Base-by-base conservation (phyloP, 2,113 vertebrate species). In the Nyctereutes procyonoides region DNA sequence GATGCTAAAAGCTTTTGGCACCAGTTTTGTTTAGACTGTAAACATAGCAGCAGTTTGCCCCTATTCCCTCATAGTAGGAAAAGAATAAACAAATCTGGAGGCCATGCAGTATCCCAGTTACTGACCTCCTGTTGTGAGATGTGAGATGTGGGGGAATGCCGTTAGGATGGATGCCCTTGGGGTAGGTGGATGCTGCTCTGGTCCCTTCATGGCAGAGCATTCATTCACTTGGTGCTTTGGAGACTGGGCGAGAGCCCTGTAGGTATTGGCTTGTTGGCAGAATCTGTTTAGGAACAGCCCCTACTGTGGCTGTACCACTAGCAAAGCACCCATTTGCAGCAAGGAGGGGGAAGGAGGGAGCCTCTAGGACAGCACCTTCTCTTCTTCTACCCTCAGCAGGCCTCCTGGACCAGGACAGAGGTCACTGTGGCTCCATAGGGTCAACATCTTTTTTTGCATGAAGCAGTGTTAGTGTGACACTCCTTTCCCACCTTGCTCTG, bases 361-460 rank as follows among this genome's bases (percentile, higher is more conserved):
- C 5, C 28, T 77, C 71, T 4, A 13, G 77, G 55, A 35, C 7
- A 14, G 81, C 13, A 0, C 19, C 62, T 35, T 16, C 60, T 32
- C 17, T 14, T 63, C 53, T 15, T 28, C 38, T 16, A 3, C 65
- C 24, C 73, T 1, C 73, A 38, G 26, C 60, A 79, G 38, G 73
- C 32, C 51, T 71, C 80, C 20, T 24, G 63, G 2, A 8, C 86
- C 11, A 38, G 12, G 48, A 69, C 53, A 82, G 17, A 67, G 84
- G 32, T 73, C 84, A 5, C 26, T 38, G 24, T 86, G 92, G 79
- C 38, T 26, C 67, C 56, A 2, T 22, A n/a, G 91, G 80, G 24
- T 28, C 53, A 58, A 84, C 73, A 48, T 58, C 71, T 62, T 93
- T 81, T 81, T 98, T 95, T 96, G 97, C 97, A 97, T 96, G 97